Base-by-base conservation (phyloP, 2,888 invertebrate genomes). In the Buathra laborator region DNA sequence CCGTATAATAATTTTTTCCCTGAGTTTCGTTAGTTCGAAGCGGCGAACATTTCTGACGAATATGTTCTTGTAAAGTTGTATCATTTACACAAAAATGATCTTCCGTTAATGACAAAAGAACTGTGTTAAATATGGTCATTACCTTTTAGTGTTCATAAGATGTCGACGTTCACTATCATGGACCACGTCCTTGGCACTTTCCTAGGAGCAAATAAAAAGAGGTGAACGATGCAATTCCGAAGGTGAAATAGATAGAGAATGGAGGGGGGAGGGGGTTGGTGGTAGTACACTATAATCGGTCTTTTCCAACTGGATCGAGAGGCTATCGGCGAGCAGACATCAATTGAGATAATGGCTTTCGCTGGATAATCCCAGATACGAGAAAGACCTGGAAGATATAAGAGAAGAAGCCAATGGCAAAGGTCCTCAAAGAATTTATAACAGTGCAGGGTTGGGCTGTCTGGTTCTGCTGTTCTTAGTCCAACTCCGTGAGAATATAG, bases 281-380 rank as follows among this genome's bases (percentile, higher is more conserved):
- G 81, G 56, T 44, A 24, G 43, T 29, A 6, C 37, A 37, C 66
- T 43, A 85, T 84, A 87, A 86, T 87, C 84, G 43, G 75, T 79
- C 76, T 71, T 72, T 86, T 85, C 77, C 77, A 84, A 89, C 86
- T 89, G 89, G 87, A 82, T 87, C 82, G 85, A 32, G 77, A 78
- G 84, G 87, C 85, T 88, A 87, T 88, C 87, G 70, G 84, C 81
- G 79, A 77, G 62, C 46, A 67, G 80, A 82, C 85, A 89, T 90
- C 89, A 84, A 89, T 90, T 85, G 88, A 81, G 86, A 88, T 89
- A 91, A 89, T 88, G 88, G 88, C 82, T 59, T 83, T 85, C 82
- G 67, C 70, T 56, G 83, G 68, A 81, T 87, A 86, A 89, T 89
- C 83, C 83, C 75, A 86, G 86, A 85, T 84, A 62, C 71, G 44